Evolutionary conservation across 2,113 vertebrate species (phyloP).

Genomic region (Gambusia holbrooki): DNA sequence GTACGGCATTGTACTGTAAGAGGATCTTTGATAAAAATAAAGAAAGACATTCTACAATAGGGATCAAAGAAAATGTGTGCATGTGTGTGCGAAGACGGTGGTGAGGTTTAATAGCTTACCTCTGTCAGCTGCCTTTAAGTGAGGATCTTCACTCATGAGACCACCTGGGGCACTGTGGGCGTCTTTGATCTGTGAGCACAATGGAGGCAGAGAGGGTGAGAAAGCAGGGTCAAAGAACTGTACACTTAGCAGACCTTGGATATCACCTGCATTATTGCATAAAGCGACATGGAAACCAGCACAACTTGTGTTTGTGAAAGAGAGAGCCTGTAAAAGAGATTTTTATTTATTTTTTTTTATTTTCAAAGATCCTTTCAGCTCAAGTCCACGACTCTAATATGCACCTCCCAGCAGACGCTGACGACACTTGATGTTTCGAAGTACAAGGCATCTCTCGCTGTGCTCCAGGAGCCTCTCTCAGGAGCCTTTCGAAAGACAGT

Average conservation of each 20-base stretch:
- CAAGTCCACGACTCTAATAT: conserved; percentile 49
- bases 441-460: conserved; percentile 38
- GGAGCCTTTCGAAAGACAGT: conserved; percentile 49
- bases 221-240: conserved; percentile 69
- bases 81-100: background rate
- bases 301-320: background rate
- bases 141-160: conserved; percentile 55
- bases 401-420: conserved; percentile 49
- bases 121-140: conserved; percentile 60
- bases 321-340: conserved; percentile 3
- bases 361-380: conserved; percentile 36
- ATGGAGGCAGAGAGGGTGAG: conserved; percentile 60
- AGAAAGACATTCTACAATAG: background rate
- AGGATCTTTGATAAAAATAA: background rate
- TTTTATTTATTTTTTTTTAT: conserved; percentile 12
- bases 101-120: conserved; percentile 67
- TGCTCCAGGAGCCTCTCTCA: conserved; percentile 51
- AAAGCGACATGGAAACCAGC: background rate
- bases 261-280: conserved; percentile 48
- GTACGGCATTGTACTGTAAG: background rate
- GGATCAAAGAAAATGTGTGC: too few relatives aligned
- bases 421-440: conserved; percentile 51
- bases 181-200: conserved; percentile 71
- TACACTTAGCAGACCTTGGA: conserved; percentile 38
- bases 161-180: conserved; percentile 20